These are phyloP conservation scores for Acanthiza pusilla DNA, from an alignment of 2,797 vertebrate species.

Conservation along the genomic window DNA sequence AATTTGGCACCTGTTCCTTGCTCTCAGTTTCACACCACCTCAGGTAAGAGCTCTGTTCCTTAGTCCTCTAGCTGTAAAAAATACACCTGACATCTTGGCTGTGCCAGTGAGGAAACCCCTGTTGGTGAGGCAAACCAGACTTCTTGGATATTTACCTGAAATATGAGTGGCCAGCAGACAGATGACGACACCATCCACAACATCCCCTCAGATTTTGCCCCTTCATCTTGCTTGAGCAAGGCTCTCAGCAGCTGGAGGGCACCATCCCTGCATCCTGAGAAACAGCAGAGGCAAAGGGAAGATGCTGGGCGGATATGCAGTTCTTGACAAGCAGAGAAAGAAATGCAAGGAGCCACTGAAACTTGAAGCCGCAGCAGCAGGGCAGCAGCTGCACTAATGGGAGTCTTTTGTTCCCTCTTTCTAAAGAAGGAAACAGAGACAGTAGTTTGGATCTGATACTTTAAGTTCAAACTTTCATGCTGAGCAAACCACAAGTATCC, in stretches of 20 bases:
- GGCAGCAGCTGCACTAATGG: not conserved
- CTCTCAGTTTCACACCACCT: not conserved
- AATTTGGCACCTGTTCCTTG: not conserved
- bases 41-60: not conserved
- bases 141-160: not conserved
- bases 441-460: not conserved
- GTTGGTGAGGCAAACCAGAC: not conserved
- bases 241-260: not conserved
- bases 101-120: not conserved
- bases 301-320: not conserved
- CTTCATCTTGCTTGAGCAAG: not conserved
- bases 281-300: not conserved
- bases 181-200: too few species aligned
- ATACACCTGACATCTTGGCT: not conserved
- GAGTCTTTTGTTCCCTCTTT: not conserved
- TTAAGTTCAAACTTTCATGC: not conserved
- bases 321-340: not conserved
- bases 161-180: accelerated
- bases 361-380: not conserved
- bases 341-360: not conserved
- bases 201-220: not conserved
- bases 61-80: not conserved
- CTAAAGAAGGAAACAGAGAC: not conserved
- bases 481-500: not conserved
- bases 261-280: not conserved